phyloP scores from a whole-genome alignment of 2,113 vertebrate genomes.

The Corapipo altera region DNA sequence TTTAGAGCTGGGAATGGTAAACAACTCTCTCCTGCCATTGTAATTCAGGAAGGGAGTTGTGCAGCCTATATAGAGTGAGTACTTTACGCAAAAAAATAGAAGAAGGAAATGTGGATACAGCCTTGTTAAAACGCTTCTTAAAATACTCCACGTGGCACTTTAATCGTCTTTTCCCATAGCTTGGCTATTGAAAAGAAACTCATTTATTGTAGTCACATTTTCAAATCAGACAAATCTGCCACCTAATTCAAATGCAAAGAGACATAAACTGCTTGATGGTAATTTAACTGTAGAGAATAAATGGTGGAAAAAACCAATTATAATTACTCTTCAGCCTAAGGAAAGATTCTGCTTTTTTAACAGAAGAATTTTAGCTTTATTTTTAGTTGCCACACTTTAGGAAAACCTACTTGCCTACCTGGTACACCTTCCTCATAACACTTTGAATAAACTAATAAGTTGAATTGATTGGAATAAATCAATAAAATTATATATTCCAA shows the following conservation, averaged over 20 bases:
- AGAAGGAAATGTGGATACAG: conserved; percentile 30
- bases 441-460: neutral
- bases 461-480: neutral
- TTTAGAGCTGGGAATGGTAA: neutral
- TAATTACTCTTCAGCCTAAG: conserved; percentile 13
- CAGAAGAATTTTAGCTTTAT: conserved; percentile 22
- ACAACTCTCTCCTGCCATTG: neutral
- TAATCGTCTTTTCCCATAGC: neutral
- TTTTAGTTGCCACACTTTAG: neutral
- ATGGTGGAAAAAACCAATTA: neutral
- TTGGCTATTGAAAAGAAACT: conserved; percentile 27
- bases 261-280: neutral
- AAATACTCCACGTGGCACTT: neutral
- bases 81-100: conserved; percentile 20
- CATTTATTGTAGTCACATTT: conserved; percentile 36
- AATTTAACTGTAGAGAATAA: conserved; percentile 40
- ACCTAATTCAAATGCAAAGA: conserved; percentile 12
- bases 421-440: neutral
- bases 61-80: neutral
- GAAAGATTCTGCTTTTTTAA: conserved; percentile 41
- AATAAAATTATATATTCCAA: neutral
- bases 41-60: neutral
- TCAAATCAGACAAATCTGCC: neutral
- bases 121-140: conserved; percentile 16
- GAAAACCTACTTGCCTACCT: neutral